Evolutionary conservation across 2,888 invertebrate species (phyloP), one percentile per base, ranked within the genome.

Genomic region (Yponomeuta evonymella): DNA sequence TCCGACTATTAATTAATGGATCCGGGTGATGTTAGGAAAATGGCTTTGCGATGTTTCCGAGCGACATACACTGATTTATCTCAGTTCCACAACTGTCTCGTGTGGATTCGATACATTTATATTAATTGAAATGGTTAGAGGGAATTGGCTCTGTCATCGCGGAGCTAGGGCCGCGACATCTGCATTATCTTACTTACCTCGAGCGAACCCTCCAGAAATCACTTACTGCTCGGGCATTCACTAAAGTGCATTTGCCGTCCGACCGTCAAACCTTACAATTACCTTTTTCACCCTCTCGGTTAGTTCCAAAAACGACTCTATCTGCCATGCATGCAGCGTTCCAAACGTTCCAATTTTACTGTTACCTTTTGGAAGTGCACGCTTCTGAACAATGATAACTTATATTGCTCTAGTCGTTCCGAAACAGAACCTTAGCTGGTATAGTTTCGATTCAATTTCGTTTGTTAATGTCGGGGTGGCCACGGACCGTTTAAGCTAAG

Each of bases 111-210:
- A 66, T 81, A 80, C 85, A 88, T 87, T 87, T 87, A 89, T 88
- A 89, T 90, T 89, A 89, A 91, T 90, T 86, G 87, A 82, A 84
- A 81, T 81, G 83, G 84, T 84, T 83, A 77, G 78, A 78, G 80
- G 79, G 83, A 88, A 90, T 89, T 83, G 88, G 86, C 82, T 81
- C 81, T 83, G 88, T 89, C 90, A 89, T 87, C 77, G 78, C 76
- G 79, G 79, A 43, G 79, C 79, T 72, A 71, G 69, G 72, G 74
- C 72, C 70, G 48, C 82, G 80, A 87, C 86, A 89, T 89, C 90
- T 90, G 90, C 88, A 90, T 89, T 90, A 89, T 88, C 90, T 90
- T 88, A 89, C 89, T 89, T 90, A 80, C 89, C 65, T 43, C 15
- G 30, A 12, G 71, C 76, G 74, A 77, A 81, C 88, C 88, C 89